These are phyloP conservation scores for Gymnothorax reevesii DNA, from an alignment of 2,797 vertebrate genomes.

Conservation along the genomic window DNA sequence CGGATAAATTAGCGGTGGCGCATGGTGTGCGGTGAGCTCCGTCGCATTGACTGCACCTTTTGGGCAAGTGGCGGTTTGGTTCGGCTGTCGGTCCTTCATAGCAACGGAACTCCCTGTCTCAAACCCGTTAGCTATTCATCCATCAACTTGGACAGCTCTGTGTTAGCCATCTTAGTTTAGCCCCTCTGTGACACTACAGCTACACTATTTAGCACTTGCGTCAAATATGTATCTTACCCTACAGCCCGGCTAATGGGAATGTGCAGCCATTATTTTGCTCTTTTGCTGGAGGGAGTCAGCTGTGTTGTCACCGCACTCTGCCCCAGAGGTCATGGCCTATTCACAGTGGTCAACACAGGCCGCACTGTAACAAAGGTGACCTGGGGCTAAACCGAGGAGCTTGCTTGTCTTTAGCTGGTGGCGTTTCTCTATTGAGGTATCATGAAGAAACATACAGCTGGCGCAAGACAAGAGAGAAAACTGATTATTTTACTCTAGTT, in stretches of 20 bases:
- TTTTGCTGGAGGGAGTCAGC: neutral
- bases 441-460: neutral
- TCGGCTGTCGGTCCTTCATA: neutral
- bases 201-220: neutral
- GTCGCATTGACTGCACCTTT: neutral
- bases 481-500: neutral
- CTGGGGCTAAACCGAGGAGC: neutral
- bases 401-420: neutral
- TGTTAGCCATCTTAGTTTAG: neutral
- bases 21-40: neutral
- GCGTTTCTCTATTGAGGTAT: neutral
- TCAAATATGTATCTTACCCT: neutral
- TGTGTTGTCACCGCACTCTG: neutral
- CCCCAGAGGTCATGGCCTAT: neutral
- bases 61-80: no score
- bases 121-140: neutral
- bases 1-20: no score
- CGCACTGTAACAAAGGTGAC: neutral
- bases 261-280: neutral
- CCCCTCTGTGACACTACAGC: neutral
- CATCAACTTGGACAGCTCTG: neutral
- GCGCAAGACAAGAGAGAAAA: neutral
- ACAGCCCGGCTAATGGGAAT: neutral
- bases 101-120: neutral
- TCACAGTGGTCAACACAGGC: neutral